Evolutionary conservation across 2,888 invertebrate species (phyloP).

Genomic region (Drosophila silvestris): DNA sequence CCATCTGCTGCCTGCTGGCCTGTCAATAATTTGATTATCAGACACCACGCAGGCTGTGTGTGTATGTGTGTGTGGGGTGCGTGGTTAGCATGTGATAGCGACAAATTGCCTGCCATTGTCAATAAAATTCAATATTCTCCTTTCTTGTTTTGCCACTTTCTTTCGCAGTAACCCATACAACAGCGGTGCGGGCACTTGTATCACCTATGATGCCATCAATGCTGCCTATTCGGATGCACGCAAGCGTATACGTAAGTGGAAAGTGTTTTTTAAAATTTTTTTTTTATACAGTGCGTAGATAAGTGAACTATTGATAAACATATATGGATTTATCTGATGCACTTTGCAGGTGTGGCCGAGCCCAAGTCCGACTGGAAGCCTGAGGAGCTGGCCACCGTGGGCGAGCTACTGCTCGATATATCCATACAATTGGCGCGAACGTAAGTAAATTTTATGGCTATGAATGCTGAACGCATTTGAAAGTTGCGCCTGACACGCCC

Average conservation of each 20-base stretch:
- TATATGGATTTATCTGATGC: background rate
- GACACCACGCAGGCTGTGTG: constrained; percentile 50
- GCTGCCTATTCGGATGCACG: constrained; percentile 94
- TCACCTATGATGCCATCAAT: constrained; percentile 95
- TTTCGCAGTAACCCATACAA: constrained; percentile 85
- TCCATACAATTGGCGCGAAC: constrained; percentile 93
- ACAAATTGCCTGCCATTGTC: constrained; percentile 59
- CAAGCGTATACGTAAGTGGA: constrained; percentile 93
- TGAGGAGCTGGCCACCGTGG: constrained; percentile 94
- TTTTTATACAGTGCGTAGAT: background rate
- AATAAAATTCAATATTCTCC: constrained; percentile 49
- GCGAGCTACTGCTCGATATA: constrained; percentile 93
- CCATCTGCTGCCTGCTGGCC: constrained; percentile 45
- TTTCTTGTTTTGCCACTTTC: background rate
- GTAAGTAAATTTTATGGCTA: constrained; percentile 87
- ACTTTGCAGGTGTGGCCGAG: constrained; percentile 89
- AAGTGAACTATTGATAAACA: constrained; percentile 7
- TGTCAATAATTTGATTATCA: constrained; percentile 82
- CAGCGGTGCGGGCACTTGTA: constrained; percentile 90
- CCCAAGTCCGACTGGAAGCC: constrained; percentile 94
- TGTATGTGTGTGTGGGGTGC: constrained; percentile 13
- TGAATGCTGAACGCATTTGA: constrained; percentile 61
- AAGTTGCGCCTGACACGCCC: constrained; percentile 65
- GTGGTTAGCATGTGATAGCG: constrained; percentile 74
- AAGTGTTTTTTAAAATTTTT: background rate